Conservation (phyloP, 2,113 vertebrate genomes). For the Amazona vittata region DNA sequence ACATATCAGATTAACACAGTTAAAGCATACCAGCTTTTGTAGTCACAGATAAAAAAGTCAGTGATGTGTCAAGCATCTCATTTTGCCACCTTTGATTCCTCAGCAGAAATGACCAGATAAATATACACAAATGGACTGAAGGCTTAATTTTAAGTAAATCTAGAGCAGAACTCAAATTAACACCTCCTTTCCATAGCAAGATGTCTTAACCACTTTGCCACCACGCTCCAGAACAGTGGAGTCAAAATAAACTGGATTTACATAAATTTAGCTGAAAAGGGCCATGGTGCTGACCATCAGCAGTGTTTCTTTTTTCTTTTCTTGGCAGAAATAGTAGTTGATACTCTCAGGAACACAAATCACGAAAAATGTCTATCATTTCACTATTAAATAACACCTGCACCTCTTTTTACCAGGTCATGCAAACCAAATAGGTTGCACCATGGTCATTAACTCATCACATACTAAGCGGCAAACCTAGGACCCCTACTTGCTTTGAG, state of each 20-base stretch:
- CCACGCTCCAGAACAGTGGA: neutral
- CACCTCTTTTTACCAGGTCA: neutral
- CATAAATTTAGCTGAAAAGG: neutral
- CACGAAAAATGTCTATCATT: neutral
- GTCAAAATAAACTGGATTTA: conserved; percentile 5
- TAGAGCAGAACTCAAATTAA: conserved; percentile 13
- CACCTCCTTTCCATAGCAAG: neutral
- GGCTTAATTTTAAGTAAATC: conserved; percentile 42
- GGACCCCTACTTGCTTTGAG: neutral
- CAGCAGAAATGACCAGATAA: conserved; percentile 27
- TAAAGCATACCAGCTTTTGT: conserved; percentile 4
- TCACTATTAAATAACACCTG: neutral
- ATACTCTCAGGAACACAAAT: neutral
- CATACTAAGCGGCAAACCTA: neutral
- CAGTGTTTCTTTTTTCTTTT: neutral
- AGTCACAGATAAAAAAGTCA: conserved; percentile 5
- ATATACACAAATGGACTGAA: conserved; percentile 23
- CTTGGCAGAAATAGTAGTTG: neutral
- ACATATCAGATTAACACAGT: neutral
- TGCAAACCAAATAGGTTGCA: neutral
- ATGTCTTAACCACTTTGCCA: neutral
- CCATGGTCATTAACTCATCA: neutral
- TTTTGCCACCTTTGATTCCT: neutral
- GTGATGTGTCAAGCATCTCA: conserved; percentile 13
- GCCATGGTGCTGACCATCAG: rapidly evolving